Base-by-base conservation (phyloP, 2,888 invertebrate species). In the Anorthoa munda region DNA sequence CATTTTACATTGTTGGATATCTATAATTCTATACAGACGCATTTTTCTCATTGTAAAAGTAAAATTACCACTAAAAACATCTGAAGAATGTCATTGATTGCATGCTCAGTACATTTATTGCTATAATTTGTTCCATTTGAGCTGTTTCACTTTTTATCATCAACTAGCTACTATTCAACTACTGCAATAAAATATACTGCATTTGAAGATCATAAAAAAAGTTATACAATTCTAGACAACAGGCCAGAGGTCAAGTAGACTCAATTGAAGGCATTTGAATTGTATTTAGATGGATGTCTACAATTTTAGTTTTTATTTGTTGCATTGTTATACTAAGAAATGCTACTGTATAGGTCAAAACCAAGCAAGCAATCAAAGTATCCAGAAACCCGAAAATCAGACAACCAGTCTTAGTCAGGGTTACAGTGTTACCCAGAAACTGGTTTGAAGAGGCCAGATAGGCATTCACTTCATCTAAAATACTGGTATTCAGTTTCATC, bases 181-280 rank as follows among this genome's bases (percentile, higher is more conserved):
- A 21, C 50, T 56, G 55, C 65, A 23, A n/a, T 53, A 46, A n/a
- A 26, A 51, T 17, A 56, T 26, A 61, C n/a, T 77, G 55, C 72
- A 72, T 21, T 77, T 71, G 51, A 55, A 21, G 53, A 50, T 58
- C n/a, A 55, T 58, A 61, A 56, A 65, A 65, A 74, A 74, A 59
- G 48, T 71, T 72, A 65, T 56, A 74, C 68, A 66, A 59, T 66
- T 59, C 23, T 64, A 50, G 21, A 53, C 58, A 69, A 23, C 12
- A 56, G 71, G 50, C 17, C 63, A 64, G 17, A 56, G 66, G 17
- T 79, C 58, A 79, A 79, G 50, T 75, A 66, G 66, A 45, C 21
- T 79, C 59, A 75, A 79, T 79, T 79, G 63, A 21, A 70, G 46
- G 45, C 46, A 56, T 71, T 78, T 65, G 26, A 60, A 59, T 75